Base-by-base conservation (phyloP, 2,888 invertebrate genomes). In the Eupithecia abbreviata region DNA sequence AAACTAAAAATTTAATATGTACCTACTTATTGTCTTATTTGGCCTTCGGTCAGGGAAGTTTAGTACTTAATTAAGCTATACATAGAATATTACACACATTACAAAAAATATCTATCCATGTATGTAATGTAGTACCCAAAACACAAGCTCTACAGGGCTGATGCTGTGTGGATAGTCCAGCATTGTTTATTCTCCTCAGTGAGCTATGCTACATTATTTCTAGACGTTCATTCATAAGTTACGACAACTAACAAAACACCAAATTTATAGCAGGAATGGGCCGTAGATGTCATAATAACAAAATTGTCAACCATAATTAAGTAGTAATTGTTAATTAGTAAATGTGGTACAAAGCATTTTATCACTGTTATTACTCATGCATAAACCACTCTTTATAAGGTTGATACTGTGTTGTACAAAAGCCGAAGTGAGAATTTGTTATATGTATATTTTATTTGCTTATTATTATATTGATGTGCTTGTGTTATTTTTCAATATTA, bases 1-100 rank as follows among this genome's bases (percentile, higher is more conserved):
- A 67, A 82, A 79, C 82, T 79, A 70, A 80, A 3, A 58, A 65
- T 70, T 6, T 47, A 43, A 9, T 62, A 30, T 30, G 30, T 30
- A 47, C 15, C 13, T 41, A 43, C 45, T 9, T 67, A 15, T 66
- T 62, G 12, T 67, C 43, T 10, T 62, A 1, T n/a, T 42, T 66
- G 66, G 62, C 30, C 66, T 9, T 66, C 15, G 42, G 15, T 42
- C 42, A 18, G 12, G 30, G 62, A 30, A 58, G 55, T 58, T 9
- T 58, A n/a, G 55, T 18, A 58, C 55, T 0, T 9, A 58, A 9
- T 0, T 9, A 58, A 9, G 55, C 55, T 18, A 55, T 58, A 58
- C 4, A 18, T 58, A 58, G 9, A 58, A 58, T 58, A n/a, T 7
- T 55, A 55, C 2, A n/a, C n/a, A 55, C n/a, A n/a, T 55, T 7